These are phyloP conservation scores for Ptychochromis oligacanthus DNA, from an alignment of 2,113 vertebrate species.

Conservation along the genomic window DNA sequence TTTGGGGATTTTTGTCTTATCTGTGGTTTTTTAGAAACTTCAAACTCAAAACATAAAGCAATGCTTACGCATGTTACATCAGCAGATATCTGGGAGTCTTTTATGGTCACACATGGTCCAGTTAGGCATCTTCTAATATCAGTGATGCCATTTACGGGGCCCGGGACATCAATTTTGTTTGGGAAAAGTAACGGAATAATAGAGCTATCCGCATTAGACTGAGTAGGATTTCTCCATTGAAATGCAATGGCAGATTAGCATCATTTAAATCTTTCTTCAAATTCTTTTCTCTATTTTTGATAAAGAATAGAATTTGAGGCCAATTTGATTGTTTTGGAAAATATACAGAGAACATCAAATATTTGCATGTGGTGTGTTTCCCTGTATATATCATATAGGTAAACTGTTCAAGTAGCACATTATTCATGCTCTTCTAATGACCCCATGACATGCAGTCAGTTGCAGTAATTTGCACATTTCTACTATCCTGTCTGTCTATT, in stretches of 20 bases:
- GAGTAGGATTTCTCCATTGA: background rate
- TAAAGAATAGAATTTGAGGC: too few relatives aligned
- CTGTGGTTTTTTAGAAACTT: too few relatives aligned
- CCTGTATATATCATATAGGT: background rate
- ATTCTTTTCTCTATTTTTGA: background rate
- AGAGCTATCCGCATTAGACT: background rate
- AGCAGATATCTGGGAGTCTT: too few relatives aligned
- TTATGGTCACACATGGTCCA: too few relatives aligned
- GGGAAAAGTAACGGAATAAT: slow-evolving; percentile 1
- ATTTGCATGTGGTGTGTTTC: background rate
- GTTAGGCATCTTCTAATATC: background rate
- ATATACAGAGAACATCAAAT: background rate
- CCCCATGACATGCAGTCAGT: background rate
- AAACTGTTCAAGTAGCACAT: too few relatives aligned
- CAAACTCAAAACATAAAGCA: too few relatives aligned
- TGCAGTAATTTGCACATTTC: background rate
- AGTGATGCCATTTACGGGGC: slow-evolving; percentile 22
- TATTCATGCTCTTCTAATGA: background rate
- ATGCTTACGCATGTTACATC: too few relatives aligned
- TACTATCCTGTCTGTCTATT: background rate
- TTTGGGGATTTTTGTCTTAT: too few relatives aligned
- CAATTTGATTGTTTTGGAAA: background rate
- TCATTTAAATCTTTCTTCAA: background rate
- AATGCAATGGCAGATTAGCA: background rate
- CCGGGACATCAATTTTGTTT: slow-evolving; percentile 27